Base-by-base conservation (phyloP, 2,888 invertebrate species). In the Dioctria linearis region DNA sequence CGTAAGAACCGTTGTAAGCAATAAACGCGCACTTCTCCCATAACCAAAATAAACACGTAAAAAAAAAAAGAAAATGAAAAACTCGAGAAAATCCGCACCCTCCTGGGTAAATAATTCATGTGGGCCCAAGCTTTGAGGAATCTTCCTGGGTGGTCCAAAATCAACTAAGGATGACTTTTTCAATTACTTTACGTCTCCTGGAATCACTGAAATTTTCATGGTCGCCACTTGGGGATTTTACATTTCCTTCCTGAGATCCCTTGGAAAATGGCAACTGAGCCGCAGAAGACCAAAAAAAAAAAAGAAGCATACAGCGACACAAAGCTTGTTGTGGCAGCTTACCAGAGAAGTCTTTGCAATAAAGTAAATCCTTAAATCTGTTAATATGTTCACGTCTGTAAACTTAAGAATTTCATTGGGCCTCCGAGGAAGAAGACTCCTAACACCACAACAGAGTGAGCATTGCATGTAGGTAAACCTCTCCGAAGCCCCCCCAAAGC, bases 371-470 rank as follows among this genome's bases (percentile, higher is more conserved):
- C 76, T 49, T 76, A 76, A 76, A 76, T 76, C 76, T 63, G 76
- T 76, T 76, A 76, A 76, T 76, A 76, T 76, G 76, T 76, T 76
- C 76, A 51, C 76, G 63, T 76, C 76, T 76, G 63, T n/a, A 76
- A 63, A 63, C 76, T 76, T 73, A 73, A 73, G 73, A 73, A 42
- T 73, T 73, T 73, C 59, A 54, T 40, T 43, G n/a, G 42, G 57
- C 5, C 59, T 13, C 25, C 54, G 11, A 11, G 25, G 25, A 25
- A 11, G 43, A 13, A 42, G 69, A 39, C 54, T 40, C 13, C 25
- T 11, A 13, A 8, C 43, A 57, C 25, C 43, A 42, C n/a, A 73
- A 73, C n/a, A 40, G 54, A 13, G 11, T 3, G 73, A 57, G 25
- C 59, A 43, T 67, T 67, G 42, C 57, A 25, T 25, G 25, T 25